Percentiles rank a stretch among this genome's conserved stretches.
These are phyloP conservation scores for Drosophila paranaensis DNA, from an alignment of 2,888 invertebrate species.

Conservation along the genomic window DNA sequence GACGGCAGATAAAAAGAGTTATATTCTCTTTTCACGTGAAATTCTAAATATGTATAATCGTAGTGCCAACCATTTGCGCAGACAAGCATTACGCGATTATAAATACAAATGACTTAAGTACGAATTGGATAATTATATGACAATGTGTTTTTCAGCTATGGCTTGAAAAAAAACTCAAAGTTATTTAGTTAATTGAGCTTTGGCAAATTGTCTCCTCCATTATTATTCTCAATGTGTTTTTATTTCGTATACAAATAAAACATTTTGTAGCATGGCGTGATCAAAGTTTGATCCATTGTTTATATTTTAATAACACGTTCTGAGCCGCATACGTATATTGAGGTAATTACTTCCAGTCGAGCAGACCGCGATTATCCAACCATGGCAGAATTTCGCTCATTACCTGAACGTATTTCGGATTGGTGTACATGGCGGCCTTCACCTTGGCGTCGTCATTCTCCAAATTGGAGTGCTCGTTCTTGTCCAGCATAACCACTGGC, in stretches of 20 bases:
- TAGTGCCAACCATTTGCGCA: neutral
- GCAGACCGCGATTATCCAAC: slow-evolving; percentile 82
- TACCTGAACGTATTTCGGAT: slow-evolving; percentile 78
- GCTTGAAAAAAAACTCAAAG: neutral
- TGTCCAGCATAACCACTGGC: slow-evolving; percentile 81
- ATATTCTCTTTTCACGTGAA: neutral
- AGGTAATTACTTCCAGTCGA: slow-evolving; percentile 76
- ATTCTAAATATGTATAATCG: too few relatives aligned
- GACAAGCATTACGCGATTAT: neutral
- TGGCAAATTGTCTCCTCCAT: neutral
- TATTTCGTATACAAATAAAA: slow-evolving; percentile 26
- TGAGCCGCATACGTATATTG: neutral
- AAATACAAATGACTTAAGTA: neutral
- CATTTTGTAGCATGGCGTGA: slow-evolving; percentile 25
- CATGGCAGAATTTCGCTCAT: slow-evolving; percentile 81
- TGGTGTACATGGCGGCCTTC: slow-evolving; percentile 78
- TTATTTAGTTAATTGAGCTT: neutral
- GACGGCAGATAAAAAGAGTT: too few relatives aligned
- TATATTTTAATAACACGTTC: slow-evolving; percentile 6
- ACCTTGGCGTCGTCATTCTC: slow-evolving; percentile 77
- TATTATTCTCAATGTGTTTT: slow-evolving; percentile 12
- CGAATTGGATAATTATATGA: neutral
- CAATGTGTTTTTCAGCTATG: neutral
- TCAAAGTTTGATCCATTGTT: slow-evolving; percentile 10
- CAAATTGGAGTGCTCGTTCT: slow-evolving; percentile 60